A percentile compares a stretch with the other conserved stretches of the same genome.
Conservation (phyloP, 2,888 invertebrate species). For the Agonum fuliginosum region DNA sequence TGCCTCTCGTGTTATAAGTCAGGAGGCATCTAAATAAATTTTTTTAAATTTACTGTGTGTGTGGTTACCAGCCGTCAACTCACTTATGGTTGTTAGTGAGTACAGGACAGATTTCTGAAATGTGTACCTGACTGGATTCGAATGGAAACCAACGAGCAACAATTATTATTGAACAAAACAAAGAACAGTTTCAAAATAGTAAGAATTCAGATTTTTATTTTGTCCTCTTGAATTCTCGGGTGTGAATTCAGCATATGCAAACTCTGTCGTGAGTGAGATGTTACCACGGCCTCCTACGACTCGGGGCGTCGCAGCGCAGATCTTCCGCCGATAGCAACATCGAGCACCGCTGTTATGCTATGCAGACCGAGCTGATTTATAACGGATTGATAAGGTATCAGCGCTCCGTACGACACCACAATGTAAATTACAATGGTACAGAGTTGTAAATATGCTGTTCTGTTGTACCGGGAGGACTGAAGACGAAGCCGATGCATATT, state of each 20-base stretch:
- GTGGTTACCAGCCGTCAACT: too few species aligned
- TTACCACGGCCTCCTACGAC: conserved; percentile 68
- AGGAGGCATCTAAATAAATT: too few species aligned
- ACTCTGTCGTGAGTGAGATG: conserved; percentile 66
- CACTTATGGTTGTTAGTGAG: too few species aligned
- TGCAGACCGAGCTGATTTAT: conserved; percentile 69
- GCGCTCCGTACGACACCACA: conserved; percentile 68
- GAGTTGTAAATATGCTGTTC: conserved; percentile 70
- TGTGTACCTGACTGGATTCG: too few species aligned
- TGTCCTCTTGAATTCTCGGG: background rate
- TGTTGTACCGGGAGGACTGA: conserved; percentile 65
- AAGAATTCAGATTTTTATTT: background rate
- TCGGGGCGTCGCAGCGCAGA: conserved; percentile 61
- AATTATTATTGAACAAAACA: background rate
- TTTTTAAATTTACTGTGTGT: too few species aligned
- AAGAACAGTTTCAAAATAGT: too few species aligned
- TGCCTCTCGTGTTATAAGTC: too few species aligned
- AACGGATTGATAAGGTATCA: conserved; percentile 71
- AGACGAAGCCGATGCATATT: conserved; percentile 59
- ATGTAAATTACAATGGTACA: conserved; percentile 72
- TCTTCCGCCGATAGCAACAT: conserved; percentile 66
- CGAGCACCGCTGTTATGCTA: conserved; percentile 41
- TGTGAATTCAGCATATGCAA: conserved; percentile 10
- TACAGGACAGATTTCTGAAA: too few species aligned
- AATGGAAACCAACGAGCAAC: too few species aligned